Conservation (phyloP, 2,113 vertebrate genomes). For the Marcusenius ussheri region DNA sequence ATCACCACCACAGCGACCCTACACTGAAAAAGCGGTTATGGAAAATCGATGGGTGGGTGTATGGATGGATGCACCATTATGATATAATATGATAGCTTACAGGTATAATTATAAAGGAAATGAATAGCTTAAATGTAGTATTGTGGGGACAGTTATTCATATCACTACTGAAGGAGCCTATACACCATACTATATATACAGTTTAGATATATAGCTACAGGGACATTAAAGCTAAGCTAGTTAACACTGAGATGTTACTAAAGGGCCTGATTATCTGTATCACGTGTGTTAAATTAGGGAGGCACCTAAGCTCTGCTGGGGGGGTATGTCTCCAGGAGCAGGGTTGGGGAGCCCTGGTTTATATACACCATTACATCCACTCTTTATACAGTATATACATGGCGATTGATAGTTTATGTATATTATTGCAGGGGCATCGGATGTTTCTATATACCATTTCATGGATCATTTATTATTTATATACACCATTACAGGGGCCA, state of each 20-base stretch:
- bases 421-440: not conserved
- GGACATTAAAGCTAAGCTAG: not conserved
- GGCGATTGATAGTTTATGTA: not conserved
- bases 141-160: not conserved
- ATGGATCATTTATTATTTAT: no score
- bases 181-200: not conserved
- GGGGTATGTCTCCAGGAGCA: not conserved
- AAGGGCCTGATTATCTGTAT: not conserved
- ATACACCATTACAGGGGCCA: not conserved
- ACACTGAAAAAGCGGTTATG: not conserved
- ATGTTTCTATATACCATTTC: no score
- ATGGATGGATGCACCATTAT: not conserved
- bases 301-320: not conserved
- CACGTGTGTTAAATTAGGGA: not conserved
- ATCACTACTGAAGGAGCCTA: not conserved
- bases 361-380: not conserved
- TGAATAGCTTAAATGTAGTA: not conserved
- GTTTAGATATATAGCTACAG: not conserved
- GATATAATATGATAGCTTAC: not conserved
- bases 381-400: not conserved
- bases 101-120: not conserved
- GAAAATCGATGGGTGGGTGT: not conserved
- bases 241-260: not conserved
- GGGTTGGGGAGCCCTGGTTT: not conserved
- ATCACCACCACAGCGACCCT: not conserved